Conservation (phyloP, 2,113 vertebrate genomes). For the Murina feae region DNA sequence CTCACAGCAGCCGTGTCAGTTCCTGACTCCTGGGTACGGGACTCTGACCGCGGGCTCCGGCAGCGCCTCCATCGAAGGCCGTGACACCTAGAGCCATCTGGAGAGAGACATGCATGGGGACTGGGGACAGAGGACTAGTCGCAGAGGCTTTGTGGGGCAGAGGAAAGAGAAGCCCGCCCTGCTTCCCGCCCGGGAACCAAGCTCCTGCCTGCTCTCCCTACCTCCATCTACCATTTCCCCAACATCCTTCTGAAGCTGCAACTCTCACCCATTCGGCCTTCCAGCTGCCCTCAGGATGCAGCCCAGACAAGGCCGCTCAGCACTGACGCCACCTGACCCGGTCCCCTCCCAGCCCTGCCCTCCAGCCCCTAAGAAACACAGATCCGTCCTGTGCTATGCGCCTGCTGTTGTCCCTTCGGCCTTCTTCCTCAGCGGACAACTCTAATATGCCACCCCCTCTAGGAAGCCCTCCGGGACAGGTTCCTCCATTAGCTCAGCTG, state of each 20-base stretch:
- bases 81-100: conserved; percentile 66
- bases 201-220: background rate
- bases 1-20: conserved; percentile 63
- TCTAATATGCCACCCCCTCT: fast-evolving
- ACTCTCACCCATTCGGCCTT: too few relatives aligned
- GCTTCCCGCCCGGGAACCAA: background rate
- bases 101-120: background rate
- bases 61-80: conserved; percentile 73
- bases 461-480: background rate
- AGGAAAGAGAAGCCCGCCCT: background rate
- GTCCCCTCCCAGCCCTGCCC: fast-evolving
- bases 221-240: background rate
- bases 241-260: background rate
- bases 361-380: background rate
- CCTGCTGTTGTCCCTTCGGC: background rate
- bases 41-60: conserved; percentile 67
- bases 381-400: fast-evolving
- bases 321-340: too few relatives aligned
- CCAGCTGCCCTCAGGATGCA: background rate
- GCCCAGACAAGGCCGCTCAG: background rate
- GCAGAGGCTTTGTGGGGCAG: background rate
- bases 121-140: background rate
- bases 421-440: background rate
- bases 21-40: conserved; percentile 53
- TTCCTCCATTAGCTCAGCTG: background rate